Conservation (phyloP, 2,113 vertebrate species). For the Dolichallabes microphthalmus region DNA sequence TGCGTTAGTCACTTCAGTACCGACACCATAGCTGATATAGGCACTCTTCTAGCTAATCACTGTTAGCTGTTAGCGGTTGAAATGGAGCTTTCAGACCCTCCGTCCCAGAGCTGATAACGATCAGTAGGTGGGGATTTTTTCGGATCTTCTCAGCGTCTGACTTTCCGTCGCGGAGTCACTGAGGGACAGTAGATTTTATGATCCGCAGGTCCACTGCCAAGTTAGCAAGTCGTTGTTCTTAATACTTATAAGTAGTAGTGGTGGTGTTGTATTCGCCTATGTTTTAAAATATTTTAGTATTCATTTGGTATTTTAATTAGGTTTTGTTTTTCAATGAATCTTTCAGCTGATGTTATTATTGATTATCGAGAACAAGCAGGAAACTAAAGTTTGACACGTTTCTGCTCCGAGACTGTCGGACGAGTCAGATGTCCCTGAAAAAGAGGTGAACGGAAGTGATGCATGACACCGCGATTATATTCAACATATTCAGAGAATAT, state of each 20-base stretch:
- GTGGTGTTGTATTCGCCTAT: not conserved
- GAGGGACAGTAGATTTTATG: not conserved
- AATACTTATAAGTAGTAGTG: conserved; percentile 19
- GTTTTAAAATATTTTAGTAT: conserved; percentile 10
- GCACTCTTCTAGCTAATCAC: conserved; percentile 28
- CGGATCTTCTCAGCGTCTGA: conserved; percentile 5
- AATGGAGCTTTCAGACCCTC: conserved; percentile 10
- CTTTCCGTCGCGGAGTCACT: not conserved
- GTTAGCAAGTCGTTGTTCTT: conserved; percentile 17
- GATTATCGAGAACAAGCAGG: not conserved
- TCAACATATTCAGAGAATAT: not conserved
- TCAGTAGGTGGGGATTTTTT: not conserved
- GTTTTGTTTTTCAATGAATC: not conserved
- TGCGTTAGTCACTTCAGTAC: not conserved
- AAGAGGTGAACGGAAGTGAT: not conserved
- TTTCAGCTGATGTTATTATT: not conserved
- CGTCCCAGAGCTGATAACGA: not conserved
- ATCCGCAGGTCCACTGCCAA: conserved; percentile 43
- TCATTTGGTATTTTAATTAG: not conserved
- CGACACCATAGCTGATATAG: conserved; percentile 42
- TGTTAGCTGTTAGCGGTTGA: conserved; percentile 27
- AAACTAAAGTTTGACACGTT: not conserved
- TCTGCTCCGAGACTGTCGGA: conserved; percentile 20
- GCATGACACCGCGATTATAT: conserved; percentile 37
- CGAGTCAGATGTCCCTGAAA: not conserved